Conservation (phyloP, 2,113 vertebrate genomes). For the Dromaius novaehollandiae region DNA sequence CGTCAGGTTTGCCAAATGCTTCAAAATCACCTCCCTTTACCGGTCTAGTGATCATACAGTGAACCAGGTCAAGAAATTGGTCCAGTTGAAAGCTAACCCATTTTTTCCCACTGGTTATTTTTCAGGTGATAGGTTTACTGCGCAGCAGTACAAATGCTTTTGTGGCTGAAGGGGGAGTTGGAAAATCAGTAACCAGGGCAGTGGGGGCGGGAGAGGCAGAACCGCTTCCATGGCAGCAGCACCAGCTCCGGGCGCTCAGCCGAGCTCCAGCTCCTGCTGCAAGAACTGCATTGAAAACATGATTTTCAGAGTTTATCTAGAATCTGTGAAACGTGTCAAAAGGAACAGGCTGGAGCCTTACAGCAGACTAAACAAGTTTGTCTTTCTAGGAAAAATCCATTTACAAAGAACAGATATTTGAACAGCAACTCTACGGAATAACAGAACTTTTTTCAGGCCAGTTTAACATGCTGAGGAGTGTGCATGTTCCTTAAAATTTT, state of each 20-base stretch:
- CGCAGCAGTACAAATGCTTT: background rate
- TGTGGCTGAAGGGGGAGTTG: background rate
- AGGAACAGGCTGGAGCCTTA: background rate
- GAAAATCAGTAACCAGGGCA: background rate
- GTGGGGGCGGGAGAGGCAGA: background rate
- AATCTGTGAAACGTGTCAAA: background rate
- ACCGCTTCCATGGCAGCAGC: background rate
- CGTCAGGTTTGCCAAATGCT: background rate
- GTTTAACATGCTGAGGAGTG: background rate
- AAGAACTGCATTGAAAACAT: background rate
- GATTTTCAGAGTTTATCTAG: background rate
- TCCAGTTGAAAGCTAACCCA: background rate
- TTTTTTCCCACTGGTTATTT: background rate
- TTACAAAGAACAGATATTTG: background rate
- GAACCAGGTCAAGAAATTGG: background rate
- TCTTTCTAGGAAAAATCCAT: background rate
- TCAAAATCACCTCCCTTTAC: background rate
- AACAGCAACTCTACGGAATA: background rate
- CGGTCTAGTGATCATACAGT: background rate
- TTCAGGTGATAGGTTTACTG: background rate
- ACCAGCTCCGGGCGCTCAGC: background rate
- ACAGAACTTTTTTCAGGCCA: background rate
- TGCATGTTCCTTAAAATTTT: background rate
- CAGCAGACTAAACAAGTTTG: background rate
- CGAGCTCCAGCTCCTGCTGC: background rate